phyloP scores from a whole-genome alignment of 2,797 vertebrate species.

The Sebastes paucispinis region DNA sequence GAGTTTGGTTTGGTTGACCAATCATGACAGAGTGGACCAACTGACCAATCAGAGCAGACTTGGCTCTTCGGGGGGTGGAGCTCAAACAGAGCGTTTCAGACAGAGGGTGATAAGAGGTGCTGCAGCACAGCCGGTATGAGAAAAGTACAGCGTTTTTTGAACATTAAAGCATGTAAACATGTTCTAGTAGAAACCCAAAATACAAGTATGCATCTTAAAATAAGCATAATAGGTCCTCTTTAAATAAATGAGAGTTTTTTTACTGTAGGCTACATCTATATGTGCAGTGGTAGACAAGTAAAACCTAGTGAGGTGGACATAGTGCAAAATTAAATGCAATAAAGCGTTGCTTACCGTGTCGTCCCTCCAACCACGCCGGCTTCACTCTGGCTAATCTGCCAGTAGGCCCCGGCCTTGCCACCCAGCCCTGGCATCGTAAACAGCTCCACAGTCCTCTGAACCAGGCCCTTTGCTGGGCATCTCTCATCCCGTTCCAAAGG shows the following conservation, averaged over 20 bases:
- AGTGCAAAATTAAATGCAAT: background rate
- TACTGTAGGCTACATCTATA: background rate
- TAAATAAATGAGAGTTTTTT: background rate
- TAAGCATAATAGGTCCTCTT: background rate
- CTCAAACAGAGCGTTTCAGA: no score
- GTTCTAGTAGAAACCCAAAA: no score
- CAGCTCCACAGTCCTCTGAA: slow-evolving; percentile 22
- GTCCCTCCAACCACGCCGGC: background rate
- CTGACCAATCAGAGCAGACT: no score
- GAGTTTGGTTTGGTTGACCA: no score
- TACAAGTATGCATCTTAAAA: no score
- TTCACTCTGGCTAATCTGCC: slow-evolving; percentile 39
- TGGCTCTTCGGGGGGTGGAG: no score
- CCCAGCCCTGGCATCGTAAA: slow-evolving; percentile 44
- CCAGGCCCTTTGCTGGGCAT: slow-evolving; percentile 42
- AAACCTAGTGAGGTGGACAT: background rate
- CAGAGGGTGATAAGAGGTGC: no score
- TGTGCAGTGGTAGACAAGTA: background rate
- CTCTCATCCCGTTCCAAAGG: slow-evolving; percentile 71
- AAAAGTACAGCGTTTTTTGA: fast-evolving
- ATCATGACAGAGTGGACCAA: no score
- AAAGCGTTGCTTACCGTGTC: background rate
- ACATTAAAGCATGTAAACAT: no score
- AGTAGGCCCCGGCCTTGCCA: slow-evolving; percentile 28
- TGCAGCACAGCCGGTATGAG: no score